These are phyloP conservation scores for Rhinogobio ventralis DNA, from an alignment of 2,797 vertebrate genomes.

Conservation along the genomic window DNA sequence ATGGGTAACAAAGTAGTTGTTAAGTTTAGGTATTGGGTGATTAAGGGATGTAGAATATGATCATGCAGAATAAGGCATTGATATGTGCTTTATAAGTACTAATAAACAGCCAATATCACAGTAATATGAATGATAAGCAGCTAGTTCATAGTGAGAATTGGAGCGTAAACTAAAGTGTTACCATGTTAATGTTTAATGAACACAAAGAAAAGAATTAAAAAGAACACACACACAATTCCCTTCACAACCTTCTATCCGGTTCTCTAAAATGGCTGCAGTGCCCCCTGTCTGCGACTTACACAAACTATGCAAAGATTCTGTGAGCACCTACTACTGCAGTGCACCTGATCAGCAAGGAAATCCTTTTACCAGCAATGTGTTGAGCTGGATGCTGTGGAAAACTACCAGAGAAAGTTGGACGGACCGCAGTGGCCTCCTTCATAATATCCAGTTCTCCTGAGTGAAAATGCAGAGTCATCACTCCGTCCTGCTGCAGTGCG, in stretches of 20 bases:
- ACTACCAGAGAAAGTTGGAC: slow-evolving; percentile 43
- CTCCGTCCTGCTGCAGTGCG: slow-evolving; percentile 34
- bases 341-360: slow-evolving; percentile 50
- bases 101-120: not conserved
- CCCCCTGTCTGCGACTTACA: slow-evolving; percentile 44
- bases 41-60: not conserved
- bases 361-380: not conserved
- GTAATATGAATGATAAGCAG: not conserved
- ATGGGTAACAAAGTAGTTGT: not conserved
- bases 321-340: not conserved
- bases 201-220: not conserved
- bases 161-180: not conserved
- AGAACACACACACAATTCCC: not conserved
- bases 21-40: not conserved
- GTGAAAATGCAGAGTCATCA: slow-evolving; percentile 45
- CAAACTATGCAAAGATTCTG: not conserved
- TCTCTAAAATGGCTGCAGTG: slow-evolving; percentile 40
- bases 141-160: not conserved
- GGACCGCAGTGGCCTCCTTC: not conserved
- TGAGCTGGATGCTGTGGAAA: slow-evolving; percentile 40
- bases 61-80: not conserved
- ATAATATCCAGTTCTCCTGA: slow-evolving; percentile 12
- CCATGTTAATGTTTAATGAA: not conserved
- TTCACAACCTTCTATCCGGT: not conserved
- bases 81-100: not conserved